phyloP scores from a whole-genome alignment of 2,113 vertebrate genomes.

The Ciconia maguari region DNA sequence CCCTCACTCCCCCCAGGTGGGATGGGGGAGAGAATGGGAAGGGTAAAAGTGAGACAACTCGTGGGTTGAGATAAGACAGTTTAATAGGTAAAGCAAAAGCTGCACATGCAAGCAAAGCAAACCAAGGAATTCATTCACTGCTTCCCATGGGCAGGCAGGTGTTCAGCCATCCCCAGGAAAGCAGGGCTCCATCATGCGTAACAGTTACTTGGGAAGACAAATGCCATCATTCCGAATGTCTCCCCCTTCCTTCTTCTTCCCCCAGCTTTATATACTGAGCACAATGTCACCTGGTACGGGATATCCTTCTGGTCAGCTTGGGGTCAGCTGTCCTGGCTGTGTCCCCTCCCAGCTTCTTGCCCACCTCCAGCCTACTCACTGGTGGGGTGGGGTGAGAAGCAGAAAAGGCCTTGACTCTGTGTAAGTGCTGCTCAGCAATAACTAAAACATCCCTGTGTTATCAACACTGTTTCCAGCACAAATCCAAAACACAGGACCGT shows the following conservation, averaged over 20 bases:
- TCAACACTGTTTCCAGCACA: neutral
- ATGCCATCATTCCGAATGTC: rapidly evolving
- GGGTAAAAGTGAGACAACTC: neutral
- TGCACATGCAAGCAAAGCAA: rapidly evolving
- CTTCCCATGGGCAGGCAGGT: rapidly evolving
- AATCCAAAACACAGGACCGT: neutral
- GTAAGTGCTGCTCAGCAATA: neutral
- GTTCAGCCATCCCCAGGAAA: neutral
- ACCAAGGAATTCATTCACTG: neutral
- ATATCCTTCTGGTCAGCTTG: neutral
- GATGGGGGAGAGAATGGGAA: neutral
- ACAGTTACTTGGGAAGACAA: neutral
- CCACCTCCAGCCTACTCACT: neutral
- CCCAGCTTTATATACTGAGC: neutral
- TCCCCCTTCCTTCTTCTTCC: neutral
- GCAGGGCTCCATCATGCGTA: rapidly evolving
- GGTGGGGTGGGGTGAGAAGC: neutral
- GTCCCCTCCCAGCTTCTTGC: neutral
- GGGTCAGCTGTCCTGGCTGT: neutral
- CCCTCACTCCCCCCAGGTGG: rapidly evolving
- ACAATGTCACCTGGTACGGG: rapidly evolving
- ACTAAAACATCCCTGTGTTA: neutral
- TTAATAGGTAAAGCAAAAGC: neutral
- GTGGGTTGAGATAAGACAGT: neutral
- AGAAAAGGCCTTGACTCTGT: neutral